Percentiles rank a stretch among this genome's conserved stretches.
These are phyloP conservation scores for Platynereis dumerilii DNA, from an alignment of 2,888 invertebrate genomes.

Conservation along the genomic window DNA sequence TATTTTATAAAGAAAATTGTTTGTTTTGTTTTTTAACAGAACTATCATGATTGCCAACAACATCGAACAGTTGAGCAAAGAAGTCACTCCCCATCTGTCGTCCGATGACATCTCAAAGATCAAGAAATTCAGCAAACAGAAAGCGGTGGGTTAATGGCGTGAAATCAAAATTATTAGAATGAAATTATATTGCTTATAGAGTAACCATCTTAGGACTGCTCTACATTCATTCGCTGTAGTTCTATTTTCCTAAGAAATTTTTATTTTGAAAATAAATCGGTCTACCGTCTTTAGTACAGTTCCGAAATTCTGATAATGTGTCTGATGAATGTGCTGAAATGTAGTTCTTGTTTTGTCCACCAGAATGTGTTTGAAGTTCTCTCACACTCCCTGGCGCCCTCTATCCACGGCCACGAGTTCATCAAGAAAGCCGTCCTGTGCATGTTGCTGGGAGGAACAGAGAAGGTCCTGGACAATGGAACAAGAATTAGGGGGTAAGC, in stretches of 20 bases:
- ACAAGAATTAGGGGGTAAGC: slow-evolving; percentile 66
- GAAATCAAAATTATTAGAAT: neutral
- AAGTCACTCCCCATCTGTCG: slow-evolving; percentile 74
- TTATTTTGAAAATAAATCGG: too few species aligned
- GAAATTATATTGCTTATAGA: too few species aligned
- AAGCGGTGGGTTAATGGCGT: slow-evolving; percentile 37
- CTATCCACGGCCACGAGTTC: slow-evolving; percentile 95
- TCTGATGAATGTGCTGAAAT: too few species aligned
- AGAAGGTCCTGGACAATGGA: slow-evolving; percentile 79
- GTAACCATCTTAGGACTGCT: too few species aligned
- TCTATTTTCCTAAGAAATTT: too few species aligned
- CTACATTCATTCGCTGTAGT: too few species aligned
- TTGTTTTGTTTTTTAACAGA: too few species aligned
- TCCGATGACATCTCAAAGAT: slow-evolving; percentile 88
- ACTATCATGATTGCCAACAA: slow-evolving; percentile 94
- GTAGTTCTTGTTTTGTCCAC: too few species aligned
- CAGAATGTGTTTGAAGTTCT: slow-evolving; percentile 85
- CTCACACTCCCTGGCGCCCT: slow-evolving; percentile 92
- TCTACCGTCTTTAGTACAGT: too few species aligned
- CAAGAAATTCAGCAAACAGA: slow-evolving; percentile 73
- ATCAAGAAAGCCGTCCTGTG: slow-evolving; percentile 97
- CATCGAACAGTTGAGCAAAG: slow-evolving; percentile 87
- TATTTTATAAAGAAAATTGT: too few species aligned
- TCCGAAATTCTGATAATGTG: too few species aligned
- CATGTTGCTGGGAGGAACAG: slow-evolving; percentile 90